phyloP scores from a whole-genome alignment of 2,888 invertebrate species.

The Esperia sulphurella region DNA sequence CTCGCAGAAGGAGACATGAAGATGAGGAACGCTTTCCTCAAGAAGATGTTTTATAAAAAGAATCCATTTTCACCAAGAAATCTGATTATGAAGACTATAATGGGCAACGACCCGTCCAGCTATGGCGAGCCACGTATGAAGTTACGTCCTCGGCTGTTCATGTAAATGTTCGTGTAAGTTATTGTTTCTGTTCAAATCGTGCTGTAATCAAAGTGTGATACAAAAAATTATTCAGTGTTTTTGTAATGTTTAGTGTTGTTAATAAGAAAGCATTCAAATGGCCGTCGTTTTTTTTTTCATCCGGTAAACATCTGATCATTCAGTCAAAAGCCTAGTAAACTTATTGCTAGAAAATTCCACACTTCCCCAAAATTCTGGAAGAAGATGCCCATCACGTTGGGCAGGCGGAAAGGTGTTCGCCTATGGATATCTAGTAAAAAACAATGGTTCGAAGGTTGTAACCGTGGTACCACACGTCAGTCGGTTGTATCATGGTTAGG shows the following conservation, averaged over 20 bases:
- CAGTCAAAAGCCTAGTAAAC: too few species aligned
- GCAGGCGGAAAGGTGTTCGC: too few species aligned
- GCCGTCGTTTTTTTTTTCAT: background rate
- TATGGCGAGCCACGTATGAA: slow-evolving; percentile 43
- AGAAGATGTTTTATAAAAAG: slow-evolving; percentile 56
- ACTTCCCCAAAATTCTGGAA: too few species aligned
- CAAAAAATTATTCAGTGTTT: slow-evolving; percentile 23
- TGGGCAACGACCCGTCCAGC: slow-evolving; percentile 57
- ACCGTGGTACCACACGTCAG: too few species aligned
- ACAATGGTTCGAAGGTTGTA: too few species aligned
- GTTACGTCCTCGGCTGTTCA: slow-evolving; percentile 48
- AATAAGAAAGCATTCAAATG: background rate
- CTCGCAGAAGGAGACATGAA: slow-evolving; percentile 50
- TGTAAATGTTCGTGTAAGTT: slow-evolving; percentile 28
- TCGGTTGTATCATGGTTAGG: too few species aligned
- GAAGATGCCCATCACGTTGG: too few species aligned
- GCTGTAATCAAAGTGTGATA: slow-evolving; percentile 13
- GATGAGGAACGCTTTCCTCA: slow-evolving; percentile 52
- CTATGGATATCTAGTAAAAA: too few species aligned
- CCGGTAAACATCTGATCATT: too few species aligned
- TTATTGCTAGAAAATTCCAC: too few species aligned
- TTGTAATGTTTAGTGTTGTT: slow-evolving; percentile 9
- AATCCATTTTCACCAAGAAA: slow-evolving; percentile 66
- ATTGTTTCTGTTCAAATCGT: slow-evolving; percentile 7
- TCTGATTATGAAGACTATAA: slow-evolving; percentile 49